These are phyloP conservation scores for Cuniculus paca DNA, from an alignment of 2,797 vertebrate genomes.

Conservation along the genomic window DNA sequence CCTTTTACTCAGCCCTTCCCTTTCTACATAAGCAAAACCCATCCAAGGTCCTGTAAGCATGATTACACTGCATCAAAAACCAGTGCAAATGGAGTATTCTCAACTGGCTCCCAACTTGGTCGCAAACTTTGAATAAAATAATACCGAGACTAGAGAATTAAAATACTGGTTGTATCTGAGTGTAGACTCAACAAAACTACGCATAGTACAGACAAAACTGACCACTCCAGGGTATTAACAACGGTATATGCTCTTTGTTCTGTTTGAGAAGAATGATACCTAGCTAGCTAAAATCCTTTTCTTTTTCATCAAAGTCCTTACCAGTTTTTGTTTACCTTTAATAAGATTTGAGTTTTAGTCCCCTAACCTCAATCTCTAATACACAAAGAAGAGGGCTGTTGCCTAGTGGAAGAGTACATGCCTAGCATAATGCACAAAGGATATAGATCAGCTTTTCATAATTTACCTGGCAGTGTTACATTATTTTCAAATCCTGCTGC, in stretches of 20 bases:
- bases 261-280: not conserved
- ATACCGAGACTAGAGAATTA: conserved; percentile 29
- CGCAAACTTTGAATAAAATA: conserved; percentile 25
- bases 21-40: not conserved
- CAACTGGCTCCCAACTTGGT: not conserved
- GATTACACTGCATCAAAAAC: not conserved
- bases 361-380: not conserved
- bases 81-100: not conserved
- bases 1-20: not conserved
- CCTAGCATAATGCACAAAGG: not conserved
- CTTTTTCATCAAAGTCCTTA: conserved; percentile 53
- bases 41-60: not conserved
- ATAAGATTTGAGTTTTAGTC: conserved; percentile 13
- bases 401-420: not conserved
- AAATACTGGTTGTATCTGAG: not conserved
- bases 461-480: not conserved
- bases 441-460: conserved; percentile 6
- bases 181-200: not conserved
- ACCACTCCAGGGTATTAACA: not conserved
- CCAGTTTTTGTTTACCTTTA: conserved; percentile 32
- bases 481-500: conserved; percentile 47
- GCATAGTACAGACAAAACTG: not conserved
- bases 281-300: not conserved
- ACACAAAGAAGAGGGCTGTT: not conserved
- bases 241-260: not conserved